These are phyloP conservation scores for Corythaeola cristata DNA, from an alignment of 2,113 vertebrate genomes.

Conservation along the genomic window DNA sequence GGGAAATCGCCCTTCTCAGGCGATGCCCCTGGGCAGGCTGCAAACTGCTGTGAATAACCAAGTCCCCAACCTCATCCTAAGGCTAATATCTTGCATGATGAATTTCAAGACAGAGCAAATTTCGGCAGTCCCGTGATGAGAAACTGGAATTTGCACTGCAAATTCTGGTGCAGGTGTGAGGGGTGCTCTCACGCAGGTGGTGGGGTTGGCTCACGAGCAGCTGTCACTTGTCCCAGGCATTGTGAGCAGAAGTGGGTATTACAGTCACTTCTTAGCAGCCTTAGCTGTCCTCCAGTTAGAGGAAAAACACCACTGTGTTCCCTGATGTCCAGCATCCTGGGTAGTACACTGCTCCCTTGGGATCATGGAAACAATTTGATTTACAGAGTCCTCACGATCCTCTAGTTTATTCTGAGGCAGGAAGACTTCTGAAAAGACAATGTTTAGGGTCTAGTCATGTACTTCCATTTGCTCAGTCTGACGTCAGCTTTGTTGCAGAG, in stretches of 20 bases:
- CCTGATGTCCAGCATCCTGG: neutral
- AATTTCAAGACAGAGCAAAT: slow-evolving; percentile 25
- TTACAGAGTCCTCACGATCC: neutral
- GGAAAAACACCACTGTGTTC: neutral
- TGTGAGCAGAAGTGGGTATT: neutral
- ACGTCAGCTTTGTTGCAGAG: neutral
- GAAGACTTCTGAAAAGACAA: neutral
- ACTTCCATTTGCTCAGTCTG: neutral
- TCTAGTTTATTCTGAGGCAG: neutral
- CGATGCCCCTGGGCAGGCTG: neutral
- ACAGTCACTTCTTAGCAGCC: neutral
- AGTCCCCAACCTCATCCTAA: neutral
- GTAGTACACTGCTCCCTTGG: rapidly evolving
- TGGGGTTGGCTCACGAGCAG: neutral
- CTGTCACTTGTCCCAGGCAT: neutral
- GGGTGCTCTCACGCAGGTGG: neutral
- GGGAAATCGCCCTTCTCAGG: neutral
- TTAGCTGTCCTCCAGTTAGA: neutral
- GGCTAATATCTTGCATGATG: neutral
- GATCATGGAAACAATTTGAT: neutral
- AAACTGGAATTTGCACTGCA: neutral
- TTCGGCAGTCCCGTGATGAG: neutral
- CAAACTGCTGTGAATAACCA: neutral
- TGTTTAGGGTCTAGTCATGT: neutral
- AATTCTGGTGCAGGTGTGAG: neutral